A percentile compares a stretch with the other conserved stretches of the same genome.
Conservation (phyloP, 2,888 invertebrate species). For the Sceliomorpha sp. region DNA sequence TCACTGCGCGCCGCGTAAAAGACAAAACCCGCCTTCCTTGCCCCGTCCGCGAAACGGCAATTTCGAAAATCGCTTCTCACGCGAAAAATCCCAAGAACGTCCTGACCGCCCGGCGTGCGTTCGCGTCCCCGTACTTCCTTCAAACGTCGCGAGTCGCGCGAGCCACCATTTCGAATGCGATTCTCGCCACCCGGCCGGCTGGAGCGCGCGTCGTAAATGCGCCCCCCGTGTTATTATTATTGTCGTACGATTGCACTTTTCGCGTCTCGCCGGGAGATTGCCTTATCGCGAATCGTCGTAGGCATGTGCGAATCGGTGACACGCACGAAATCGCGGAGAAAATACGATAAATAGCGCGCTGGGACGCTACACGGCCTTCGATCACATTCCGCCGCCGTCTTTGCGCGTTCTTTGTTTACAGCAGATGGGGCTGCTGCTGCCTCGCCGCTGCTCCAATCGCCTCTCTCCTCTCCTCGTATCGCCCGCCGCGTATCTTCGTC, state of each 20-base stretch:
- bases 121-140: no score
- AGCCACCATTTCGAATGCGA: constrained; percentile 10
- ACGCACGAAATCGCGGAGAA: constrained; percentile 5
- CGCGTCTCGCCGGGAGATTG: neutral
- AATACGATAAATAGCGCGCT: constrained; percentile 4
- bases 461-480: no score
- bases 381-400: constrained; percentile 4
- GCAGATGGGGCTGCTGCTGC: no score
- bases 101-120: no score
- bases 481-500: no score
- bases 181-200: constrained; percentile 10
- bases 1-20: neutral
- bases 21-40: neutral
- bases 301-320: constrained; percentile 1
- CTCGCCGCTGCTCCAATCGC: no score
- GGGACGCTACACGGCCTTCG: constrained; percentile 1
- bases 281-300: neutral
- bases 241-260: neutral
- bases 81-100: no score
- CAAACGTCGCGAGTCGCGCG: neutral
- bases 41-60: no score
- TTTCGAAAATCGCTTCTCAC: no score
- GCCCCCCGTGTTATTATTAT: neutral
- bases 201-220: neutral
- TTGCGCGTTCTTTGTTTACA: neutral